Base-by-base conservation (phyloP, 2,797 vertebrate species). In the Anabacerthia variegaticeps region DNA sequence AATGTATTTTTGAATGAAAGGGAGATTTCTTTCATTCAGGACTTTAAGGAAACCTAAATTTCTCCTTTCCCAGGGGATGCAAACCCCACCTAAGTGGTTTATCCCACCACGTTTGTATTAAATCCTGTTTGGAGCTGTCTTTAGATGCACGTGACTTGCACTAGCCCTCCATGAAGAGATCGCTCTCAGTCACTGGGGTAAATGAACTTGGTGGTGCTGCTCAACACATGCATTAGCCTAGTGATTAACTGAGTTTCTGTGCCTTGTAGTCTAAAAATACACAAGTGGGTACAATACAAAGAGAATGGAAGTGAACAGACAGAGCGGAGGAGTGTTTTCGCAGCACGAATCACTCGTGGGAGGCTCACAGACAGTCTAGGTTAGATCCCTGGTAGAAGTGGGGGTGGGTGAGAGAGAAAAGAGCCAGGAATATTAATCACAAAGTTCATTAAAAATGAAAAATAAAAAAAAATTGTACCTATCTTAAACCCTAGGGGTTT, bases 321-420 rank as follows among this genome's bases (percentile, higher is more conserved):
- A 97, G 96, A 95, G 94, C 30, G 96, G 94, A 89, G 96, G 96
- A 96, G 95, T 96, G 96, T 97, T 97, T 95, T 96, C 36, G 4
- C 96, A 97, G 95, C 94, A 96, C 77, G 4, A 96, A 28, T 86
- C 95, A 82, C 85, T 93, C 4, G 96, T 96, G 94, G 96, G 96
- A 95, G 96, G 96, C 67, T 97, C 96, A 96, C 96, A 97, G 96
- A 97, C 96, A 97, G 96, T 95, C 94, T 97, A 96, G 96, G 96
- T 96, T 96, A 96, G 85, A 96, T 96, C 95, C 86, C 96, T 95
- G 96, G 92, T 79, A 96, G 88, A 90, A 95, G n/a, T 94, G 96
- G 80, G 95, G 74, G 93, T 95, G 96, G 89, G 63, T 80, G 89
- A 97, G 93, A 90, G 80, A 96, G 88, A 22, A 67, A 86, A 82